These are phyloP conservation scores for Trachelus troglodyta DNA, from an alignment of 2,888 invertebrate species.

Conservation along the genomic window DNA sequence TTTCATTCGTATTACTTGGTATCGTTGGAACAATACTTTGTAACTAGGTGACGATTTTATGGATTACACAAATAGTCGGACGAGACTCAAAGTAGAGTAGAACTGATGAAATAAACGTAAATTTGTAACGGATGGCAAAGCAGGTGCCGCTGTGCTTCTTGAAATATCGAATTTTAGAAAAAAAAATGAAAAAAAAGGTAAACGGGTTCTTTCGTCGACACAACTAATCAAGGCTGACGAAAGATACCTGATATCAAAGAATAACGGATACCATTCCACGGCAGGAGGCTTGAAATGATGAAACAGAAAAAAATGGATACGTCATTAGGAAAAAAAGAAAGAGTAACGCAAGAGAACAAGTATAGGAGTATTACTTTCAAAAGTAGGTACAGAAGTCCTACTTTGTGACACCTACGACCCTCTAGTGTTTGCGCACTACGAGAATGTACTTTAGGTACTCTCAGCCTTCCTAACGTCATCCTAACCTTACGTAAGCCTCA, in stretches of 20 bases:
- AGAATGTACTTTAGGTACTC: neutral
- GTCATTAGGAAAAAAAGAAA: neutral
- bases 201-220: neutral
- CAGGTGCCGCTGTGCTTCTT: neutral
- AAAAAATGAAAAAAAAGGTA: neutral
- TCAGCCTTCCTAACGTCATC: neutral
- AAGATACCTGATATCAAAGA: slow-evolving; percentile 39
- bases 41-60: neutral
- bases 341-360: neutral
- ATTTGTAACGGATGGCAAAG: neutral
- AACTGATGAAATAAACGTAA: neutral
- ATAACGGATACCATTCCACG: neutral
- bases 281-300: neutral
- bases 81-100: neutral
- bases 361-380: neutral
- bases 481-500: too few relatives aligned
- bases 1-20: neutral
- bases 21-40: neutral
- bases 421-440: neutral
- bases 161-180: neutral
- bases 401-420: neutral
- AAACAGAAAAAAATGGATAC: slow-evolving; percentile 11
- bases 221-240: slow-evolving; percentile 30
- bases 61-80: neutral
- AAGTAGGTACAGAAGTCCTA: slow-evolving; percentile 1